Percentiles rank a stretch among this genome's conserved stretches.
Conservation (phyloP, 2,113 vertebrate species). For the Apistogramma diplotaenia region DNA sequence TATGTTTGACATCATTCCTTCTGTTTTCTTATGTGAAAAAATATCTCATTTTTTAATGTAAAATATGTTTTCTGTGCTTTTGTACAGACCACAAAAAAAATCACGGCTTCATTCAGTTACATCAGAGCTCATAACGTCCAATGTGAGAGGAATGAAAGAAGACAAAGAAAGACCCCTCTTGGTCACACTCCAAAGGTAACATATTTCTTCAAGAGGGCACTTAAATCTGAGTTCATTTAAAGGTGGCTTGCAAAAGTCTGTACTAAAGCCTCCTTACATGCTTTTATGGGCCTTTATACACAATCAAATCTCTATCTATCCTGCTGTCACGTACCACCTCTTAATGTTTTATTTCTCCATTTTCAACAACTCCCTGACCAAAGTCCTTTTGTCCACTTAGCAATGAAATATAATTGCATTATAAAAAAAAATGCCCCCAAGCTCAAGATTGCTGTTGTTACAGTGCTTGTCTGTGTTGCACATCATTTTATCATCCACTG, state of each 20-base stretch:
- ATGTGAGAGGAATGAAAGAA: background rate
- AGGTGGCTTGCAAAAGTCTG: conserved; percentile 6
- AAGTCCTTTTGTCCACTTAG: conserved; percentile 34
- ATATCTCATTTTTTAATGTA: background rate
- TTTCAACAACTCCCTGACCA: conserved; percentile 25
- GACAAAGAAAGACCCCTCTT: fast-evolving
- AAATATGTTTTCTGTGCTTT: background rate
- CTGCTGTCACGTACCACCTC: conserved; percentile 15
- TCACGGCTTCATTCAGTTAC: background rate
- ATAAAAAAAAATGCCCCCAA: conserved; percentile 22
- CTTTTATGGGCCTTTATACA: conserved; percentile 36
- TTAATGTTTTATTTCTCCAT: conserved; percentile 45
- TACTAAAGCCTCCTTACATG: background rate
- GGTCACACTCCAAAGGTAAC: background rate
- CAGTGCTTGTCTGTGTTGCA: conserved; percentile 17
- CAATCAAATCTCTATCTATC: background rate
- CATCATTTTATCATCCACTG: conserved; percentile 35
- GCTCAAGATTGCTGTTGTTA: conserved; percentile 8
- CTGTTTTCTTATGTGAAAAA: background rate
- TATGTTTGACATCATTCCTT: background rate
- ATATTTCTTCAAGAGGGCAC: background rate
- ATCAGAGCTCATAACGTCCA: background rate
- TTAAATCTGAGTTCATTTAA: conserved; percentile 32
- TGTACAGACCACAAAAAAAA: background rate
- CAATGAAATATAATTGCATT: conserved; percentile 57